These are phyloP conservation scores for Hirtodrosophila trivittata DNA, from an alignment of 2,888 invertebrate species.

Conservation along the genomic window DNA sequence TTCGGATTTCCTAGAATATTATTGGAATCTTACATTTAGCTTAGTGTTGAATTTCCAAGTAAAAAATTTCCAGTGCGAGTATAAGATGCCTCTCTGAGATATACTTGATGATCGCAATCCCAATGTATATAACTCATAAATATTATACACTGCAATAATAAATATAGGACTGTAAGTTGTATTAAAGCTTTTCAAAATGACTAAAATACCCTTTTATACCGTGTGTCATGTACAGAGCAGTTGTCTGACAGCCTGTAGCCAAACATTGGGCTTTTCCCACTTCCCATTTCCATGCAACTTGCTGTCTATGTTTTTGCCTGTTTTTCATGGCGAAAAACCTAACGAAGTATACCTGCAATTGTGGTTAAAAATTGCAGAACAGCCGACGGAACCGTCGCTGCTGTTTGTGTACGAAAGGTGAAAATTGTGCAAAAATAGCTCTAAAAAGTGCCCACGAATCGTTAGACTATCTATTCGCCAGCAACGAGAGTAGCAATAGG, in stretches of 20 bases:
- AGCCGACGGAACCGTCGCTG: neutral
- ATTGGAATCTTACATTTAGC: neutral
- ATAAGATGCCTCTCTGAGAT: no score
- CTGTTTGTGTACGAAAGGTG: slow-evolving; percentile 38
- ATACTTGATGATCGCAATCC: no score
- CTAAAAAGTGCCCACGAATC: slow-evolving; percentile 24
- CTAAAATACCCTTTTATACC: neutral
- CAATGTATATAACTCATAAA: no score
- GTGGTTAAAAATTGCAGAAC: slow-evolving; percentile 69
- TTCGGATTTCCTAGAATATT: neutral
- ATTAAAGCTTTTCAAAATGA: no score
- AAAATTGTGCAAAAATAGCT: slow-evolving; percentile 50
- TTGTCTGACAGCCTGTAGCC: neutral
- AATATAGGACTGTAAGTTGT: no score
- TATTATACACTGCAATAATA: no score
- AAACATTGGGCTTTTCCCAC: neutral
- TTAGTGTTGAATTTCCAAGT: no score
- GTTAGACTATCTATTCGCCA: slow-evolving; percentile 19
- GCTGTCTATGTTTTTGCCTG: neutral
- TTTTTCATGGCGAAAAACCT: slow-evolving; percentile 29
- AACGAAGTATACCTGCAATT: slow-evolving; percentile 70
- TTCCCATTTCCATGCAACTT: neutral
- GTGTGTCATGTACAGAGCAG: neutral
- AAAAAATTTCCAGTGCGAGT: no score
- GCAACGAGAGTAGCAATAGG: slow-evolving; percentile 3